Percentiles rank a stretch among this genome's conserved stretches.
Conservation (phyloP, 2,888 invertebrate genomes). For the Andrena trimmerana region DNA sequence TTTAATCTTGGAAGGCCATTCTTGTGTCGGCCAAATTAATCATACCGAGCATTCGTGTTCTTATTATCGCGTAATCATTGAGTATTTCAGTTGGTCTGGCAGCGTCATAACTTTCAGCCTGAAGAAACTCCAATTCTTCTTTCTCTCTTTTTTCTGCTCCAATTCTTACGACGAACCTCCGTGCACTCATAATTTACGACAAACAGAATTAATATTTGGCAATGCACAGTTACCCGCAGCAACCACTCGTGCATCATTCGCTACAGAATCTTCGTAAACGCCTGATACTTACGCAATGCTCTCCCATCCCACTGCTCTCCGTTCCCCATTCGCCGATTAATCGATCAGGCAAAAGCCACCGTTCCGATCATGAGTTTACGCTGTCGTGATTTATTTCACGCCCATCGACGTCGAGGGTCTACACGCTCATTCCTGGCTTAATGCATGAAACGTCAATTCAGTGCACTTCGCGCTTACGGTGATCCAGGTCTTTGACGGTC, state of each 20-base stretch:
- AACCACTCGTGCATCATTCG: slow-evolving; percentile 64
- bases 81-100: slow-evolving; percentile 3
- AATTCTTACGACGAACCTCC: not conserved
- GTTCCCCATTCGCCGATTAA: slow-evolving; percentile 61
- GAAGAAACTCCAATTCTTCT: not conserved
- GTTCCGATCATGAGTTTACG: slow-evolving; percentile 22
- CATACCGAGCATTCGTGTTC: slow-evolving; percentile 22
- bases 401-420: slow-evolving; percentile 9
- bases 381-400: slow-evolving; percentile 38
- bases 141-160: not conserved
- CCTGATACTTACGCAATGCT: slow-evolving; percentile 67
- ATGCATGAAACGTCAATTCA: too few species aligned
- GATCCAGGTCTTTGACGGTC: too few species aligned
- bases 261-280: slow-evolving; percentile 74
- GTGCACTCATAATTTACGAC: not conserved
- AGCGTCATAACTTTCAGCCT: not conserved
- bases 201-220: slow-evolving; percentile 44
- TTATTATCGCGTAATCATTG: slow-evolving; percentile 32
- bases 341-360: slow-evolving; percentile 52
- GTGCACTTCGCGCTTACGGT: too few species aligned
- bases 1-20: slow-evolving; percentile 38
- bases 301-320: slow-evolving; percentile 25
- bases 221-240: slow-evolving; percentile 63
- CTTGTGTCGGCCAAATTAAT: slow-evolving; percentile 19
- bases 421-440: too few species aligned